phyloP scores from a whole-genome alignment of 30 jellyfish, hydroid and myxozoan genomes.

The Cassiopea xamachana region DNA sequence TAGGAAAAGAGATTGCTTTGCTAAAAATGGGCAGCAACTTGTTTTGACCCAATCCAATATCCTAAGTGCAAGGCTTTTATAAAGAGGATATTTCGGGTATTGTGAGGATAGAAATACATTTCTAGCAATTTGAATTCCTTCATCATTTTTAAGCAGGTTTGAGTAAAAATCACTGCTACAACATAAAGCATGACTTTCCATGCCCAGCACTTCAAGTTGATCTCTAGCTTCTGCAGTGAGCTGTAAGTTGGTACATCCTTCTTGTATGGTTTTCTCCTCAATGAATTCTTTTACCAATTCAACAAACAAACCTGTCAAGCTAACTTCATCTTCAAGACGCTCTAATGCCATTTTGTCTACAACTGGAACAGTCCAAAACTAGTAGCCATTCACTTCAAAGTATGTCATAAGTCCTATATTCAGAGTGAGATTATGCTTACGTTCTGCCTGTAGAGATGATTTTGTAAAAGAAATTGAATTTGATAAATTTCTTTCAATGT shows the following conservation, averaged over 20 bases:
- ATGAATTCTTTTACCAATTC: background rate
- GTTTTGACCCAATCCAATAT: conserved; percentile 19
- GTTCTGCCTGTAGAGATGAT: too few species aligned
- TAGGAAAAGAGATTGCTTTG: conserved; percentile 10
- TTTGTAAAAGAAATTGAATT: too few species aligned
- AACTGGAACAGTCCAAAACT: too few species aligned
- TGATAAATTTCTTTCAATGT: too few species aligned
- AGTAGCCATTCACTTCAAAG: too few species aligned
- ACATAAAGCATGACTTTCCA: background rate
- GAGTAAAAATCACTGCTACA: background rate
- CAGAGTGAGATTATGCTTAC: too few species aligned
- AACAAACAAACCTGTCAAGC: background rate
- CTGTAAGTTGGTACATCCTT: background rate
- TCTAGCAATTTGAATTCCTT: background rate
- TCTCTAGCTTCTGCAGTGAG: background rate
- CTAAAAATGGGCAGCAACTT: conserved; percentile 19
- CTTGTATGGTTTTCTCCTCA: background rate
- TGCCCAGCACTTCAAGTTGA: background rate
- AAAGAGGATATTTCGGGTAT: conserved; percentile 51
- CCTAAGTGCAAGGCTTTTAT: background rate
- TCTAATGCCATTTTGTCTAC: background rate
- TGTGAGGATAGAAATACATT: background rate
- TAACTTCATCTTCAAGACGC: background rate
- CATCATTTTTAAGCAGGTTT: background rate
- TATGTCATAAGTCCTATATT: too few species aligned